These are phyloP conservation scores for Caerostris darwini DNA, from an alignment of 1,140 invertebrate genomes.

Conservation along the genomic window DNA sequence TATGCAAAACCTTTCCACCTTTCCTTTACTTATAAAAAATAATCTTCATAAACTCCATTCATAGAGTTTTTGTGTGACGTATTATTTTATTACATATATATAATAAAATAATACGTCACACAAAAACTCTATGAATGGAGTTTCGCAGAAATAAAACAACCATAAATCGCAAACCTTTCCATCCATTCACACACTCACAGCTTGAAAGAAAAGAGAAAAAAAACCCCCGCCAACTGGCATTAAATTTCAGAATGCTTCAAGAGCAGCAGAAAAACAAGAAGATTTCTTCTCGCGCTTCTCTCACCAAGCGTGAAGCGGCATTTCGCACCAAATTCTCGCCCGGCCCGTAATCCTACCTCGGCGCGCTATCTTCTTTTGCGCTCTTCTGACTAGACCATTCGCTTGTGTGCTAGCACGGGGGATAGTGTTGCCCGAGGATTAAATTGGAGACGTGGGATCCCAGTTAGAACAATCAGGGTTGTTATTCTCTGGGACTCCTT, in stretches of 20 bases:
- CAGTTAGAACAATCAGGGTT: neutral
- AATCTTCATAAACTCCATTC: too few relatives aligned
- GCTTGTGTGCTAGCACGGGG: too few relatives aligned
- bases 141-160: neutral
- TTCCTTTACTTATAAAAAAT: too few relatives aligned
- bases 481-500: neutral
- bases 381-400: neutral
- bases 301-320: slow-evolving; percentile 4
- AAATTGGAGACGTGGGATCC: slow-evolving; percentile 33
- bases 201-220: neutral
- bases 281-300: slow-evolving; percentile 17
- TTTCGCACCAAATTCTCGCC: slow-evolving; percentile 22
- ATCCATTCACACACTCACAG: neutral
- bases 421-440: neutral
- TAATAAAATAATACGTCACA: too few relatives aligned
- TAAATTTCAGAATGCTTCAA: slow-evolving; percentile 29
- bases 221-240: neutral
- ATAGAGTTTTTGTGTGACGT: too few relatives aligned
- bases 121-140: too few relatives aligned
- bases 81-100: too few relatives aligned
- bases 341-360: neutral
- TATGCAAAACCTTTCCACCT: too few relatives aligned
- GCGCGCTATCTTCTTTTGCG: neutral
- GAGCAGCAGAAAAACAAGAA: neutral
- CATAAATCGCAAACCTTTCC: neutral